phyloP scores from a whole-genome alignment of 2,797 vertebrate species.

The Denticeps clupeoides region DNA sequence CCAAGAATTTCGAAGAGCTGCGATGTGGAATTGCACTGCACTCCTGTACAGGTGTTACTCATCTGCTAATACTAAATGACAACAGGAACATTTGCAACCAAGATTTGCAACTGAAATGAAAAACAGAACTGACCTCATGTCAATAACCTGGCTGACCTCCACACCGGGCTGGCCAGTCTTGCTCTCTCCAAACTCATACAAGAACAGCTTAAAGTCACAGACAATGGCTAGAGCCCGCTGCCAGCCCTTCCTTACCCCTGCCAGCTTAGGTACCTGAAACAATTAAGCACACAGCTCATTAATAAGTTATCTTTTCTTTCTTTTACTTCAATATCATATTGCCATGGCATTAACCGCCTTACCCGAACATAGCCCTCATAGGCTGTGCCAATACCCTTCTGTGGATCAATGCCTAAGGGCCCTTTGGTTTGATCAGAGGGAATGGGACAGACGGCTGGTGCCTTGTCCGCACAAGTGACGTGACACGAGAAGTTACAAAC shows the following conservation, averaged over 20 bases:
- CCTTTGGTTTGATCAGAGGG: conserved; percentile 93
- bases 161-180: conserved; percentile 82
- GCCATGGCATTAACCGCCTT: conserved; percentile 48
- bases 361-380: conserved; percentile 92
- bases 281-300: neutral
- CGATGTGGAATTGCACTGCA: too few relatives aligned
- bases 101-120: too few relatives aligned
- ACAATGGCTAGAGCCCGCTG: conserved; percentile 86
- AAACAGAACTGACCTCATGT: conserved; percentile 94
- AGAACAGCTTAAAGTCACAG: conserved; percentile 95
- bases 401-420: conserved; percentile 89
- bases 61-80: too few relatives aligned
- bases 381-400: conserved; percentile 90
- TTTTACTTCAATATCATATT: too few relatives aligned
- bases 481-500: conserved; percentile 97
- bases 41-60: too few relatives aligned
- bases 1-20: too few relatives aligned
- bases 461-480: conserved; percentile 96
- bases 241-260: conserved; percentile 98
- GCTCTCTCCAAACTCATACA: conserved; percentile 91
- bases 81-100: too few relatives aligned
- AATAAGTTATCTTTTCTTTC: too few relatives aligned
- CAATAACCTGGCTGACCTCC: conserved; percentile 89
- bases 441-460: conserved; percentile 86
- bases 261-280: conserved; percentile 84